Base-by-base conservation (phyloP, 2,797 vertebrate genomes). In the Chaetodon trifasciatus region DNA sequence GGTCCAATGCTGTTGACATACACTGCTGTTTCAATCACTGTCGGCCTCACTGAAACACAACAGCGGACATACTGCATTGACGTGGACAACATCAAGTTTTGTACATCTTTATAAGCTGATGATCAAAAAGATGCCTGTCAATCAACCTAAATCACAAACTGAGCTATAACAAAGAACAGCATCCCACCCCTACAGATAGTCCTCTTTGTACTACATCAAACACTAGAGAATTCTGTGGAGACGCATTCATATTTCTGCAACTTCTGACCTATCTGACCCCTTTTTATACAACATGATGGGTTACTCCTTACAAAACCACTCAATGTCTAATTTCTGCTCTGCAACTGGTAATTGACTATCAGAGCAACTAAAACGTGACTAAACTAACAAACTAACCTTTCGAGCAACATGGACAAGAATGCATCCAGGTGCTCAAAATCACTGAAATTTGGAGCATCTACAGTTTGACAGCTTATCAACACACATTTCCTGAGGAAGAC, bases 1-100 rank as follows among this genome's bases (percentile, higher is more conserved):
- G 97, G 98, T 89, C 98, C 98, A 57, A 99, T 99, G 90, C 98
- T 99, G 95, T 99, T 99, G 74, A 99, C 96, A 76, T 98, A 99
- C 76, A 99, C 96, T 6, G 97, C 97, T 78, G 97, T 97, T 96
- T 99, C 97, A 88, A 99, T 99, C 85, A 98, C 95, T 0, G 97
- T 99, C 0, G 98, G 98, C 82, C 96, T 97, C 94, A 98, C 98
- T 99, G 94, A 56, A 96, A 96, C 57, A 87, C 10, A 77, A 78
- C 21, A 80, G 12, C 62, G 66, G 6, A 82, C 9, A 64, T 1
- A 72, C 24, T 44, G 5, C 46, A 39, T 7, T 74, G 19, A 70
- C 12, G 73, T 2, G 62, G 37, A 58, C 9, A 42, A 24, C 7
- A 70, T 47, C 28, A 28, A 44, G 2, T 53, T 60, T 80, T 50